These are phyloP conservation scores for Eilema depressum DNA, from an alignment of 2,888 invertebrate genomes.

Conservation along the genomic window DNA sequence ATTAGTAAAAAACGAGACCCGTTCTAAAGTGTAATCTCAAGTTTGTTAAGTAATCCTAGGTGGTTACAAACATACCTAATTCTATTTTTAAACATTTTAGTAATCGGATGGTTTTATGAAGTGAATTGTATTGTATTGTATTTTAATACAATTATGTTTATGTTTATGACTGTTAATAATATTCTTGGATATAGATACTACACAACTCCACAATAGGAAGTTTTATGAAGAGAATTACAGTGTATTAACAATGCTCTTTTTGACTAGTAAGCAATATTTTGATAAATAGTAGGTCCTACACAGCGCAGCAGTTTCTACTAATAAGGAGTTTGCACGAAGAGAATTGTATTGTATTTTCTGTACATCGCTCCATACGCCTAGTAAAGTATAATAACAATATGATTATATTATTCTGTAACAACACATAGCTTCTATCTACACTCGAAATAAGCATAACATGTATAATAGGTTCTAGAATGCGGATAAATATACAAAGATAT, in stretches of 20 bases:
- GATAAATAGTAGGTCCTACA: neutral
- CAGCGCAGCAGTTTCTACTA: neutral
- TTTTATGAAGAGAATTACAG: too few relatives aligned
- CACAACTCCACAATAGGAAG: too few relatives aligned
- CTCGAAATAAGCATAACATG: neutral
- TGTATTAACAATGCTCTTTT: too few relatives aligned
- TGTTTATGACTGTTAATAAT: neutral
- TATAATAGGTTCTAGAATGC: neutral
- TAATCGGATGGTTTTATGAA: neutral
- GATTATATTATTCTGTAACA: neutral
- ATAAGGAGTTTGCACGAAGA: neutral
- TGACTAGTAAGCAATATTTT: too few relatives aligned
- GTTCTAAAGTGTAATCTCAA: neutral
- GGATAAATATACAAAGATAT: too few relatives aligned
- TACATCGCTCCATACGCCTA: neutral
- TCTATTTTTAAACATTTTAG: neutral
- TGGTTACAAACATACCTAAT: neutral
- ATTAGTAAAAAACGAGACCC: slow-evolving; percentile 21
- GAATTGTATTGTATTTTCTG: neutral
- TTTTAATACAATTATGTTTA: neutral
- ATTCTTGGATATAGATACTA: too few relatives aligned
- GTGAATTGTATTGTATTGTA: neutral
- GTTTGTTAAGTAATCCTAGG: neutral
- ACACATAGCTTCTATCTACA: neutral
- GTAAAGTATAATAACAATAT: neutral